Base-by-base conservation (phyloP, 2,797 vertebrate species). In the Lepilemur ruficaudatus region DNA sequence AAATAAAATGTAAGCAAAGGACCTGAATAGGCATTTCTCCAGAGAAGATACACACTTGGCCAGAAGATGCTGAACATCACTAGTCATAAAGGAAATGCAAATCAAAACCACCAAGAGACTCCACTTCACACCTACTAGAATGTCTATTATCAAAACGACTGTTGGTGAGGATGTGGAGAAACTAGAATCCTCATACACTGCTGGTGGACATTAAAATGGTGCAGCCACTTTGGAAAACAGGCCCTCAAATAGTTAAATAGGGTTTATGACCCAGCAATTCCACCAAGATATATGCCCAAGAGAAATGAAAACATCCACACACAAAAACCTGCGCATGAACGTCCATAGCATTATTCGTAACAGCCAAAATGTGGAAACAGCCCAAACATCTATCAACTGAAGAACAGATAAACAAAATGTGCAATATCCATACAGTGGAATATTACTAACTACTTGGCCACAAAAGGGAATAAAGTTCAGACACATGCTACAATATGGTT, bases 91-190 rank as follows among this genome's bases (percentile, higher is more conserved):
- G 48, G 50, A 95, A 90, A 95, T 90, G 87, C 63, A 96, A 94
- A 96, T 94, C 79, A 72, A 96, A 96, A 87, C 59, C 80, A 91
- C 78, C 70, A 46, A 82, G 32, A 92, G 84, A 73, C 38, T 38
- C 12, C 50, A 85, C 46, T 85, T 96, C 78, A 84, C 50, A 91
- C 70, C 57, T 76, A 72, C 43, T 73, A 79, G 41, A 84, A 81
- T 20, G 25, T 41, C 28, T 38, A 87, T 35, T 43, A 72, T 63
- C 73, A 86, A 81, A 92, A 88, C 83, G 61, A 32, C 59, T 5
- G 46, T 5, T 25, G 35, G 22, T 20, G 30, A 93, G 65, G 55
- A 78, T 38, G 10, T 57, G n/a, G 43, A 78, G 81, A 76, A 90
- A 87, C 32, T 70, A 87, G 55, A 96, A 79, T 17, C 6, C 46